Base-by-base conservation (phyloP, 2,797 vertebrate species). In the Micrastur ruficollis region DNA sequence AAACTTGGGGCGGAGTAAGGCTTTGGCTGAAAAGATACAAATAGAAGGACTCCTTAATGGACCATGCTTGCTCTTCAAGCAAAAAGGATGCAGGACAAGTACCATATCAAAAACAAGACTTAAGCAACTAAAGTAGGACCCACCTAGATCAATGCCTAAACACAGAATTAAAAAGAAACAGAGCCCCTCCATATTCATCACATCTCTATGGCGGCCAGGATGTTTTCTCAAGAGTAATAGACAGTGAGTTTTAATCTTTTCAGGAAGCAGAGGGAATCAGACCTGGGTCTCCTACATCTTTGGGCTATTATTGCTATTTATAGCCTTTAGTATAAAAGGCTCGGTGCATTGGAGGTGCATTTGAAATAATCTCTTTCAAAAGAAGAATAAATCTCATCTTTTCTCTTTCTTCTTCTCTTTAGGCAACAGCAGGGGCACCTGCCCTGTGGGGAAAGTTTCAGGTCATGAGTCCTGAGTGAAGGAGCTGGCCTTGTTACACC, bases 101-200 rank as follows among this genome's bases (percentile, higher is more conserved):
- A 25, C 38, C 5, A 6, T 1, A 12, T 14, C 27, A 46, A 86
- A 83, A 22, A 0, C 6, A 25, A 44, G 46, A 44, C 11, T 34
- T 19, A 29, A 76, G 59, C 10, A 46, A 6, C 36, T n/a, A 3
- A 44, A 75, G 70, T 9, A 25, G 29, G 52, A 29, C 6, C 44
- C 40, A 55, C 0, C 1, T 2, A 31, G 66, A 20, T 8, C 0
- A 1, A 40, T 55, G n/a, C 7, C 31, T 18, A 49, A 73, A 49
- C 5, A 40, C 8, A 66, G 68, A 71, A 79, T 36, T 42, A 61
- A 73, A 44, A 50, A 34, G n/a, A 68, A 29, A 38, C 11, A 55
- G 59, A 72, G 47, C 31, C 42, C 34, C 32, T 70, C 50, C 62
- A 70, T 32, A 42, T 58, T 15, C 26, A 14, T 17, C 25, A 22